Conservation (phyloP, 2,797 vertebrate genomes). For the Mormyrus proboscirostris region DNA sequence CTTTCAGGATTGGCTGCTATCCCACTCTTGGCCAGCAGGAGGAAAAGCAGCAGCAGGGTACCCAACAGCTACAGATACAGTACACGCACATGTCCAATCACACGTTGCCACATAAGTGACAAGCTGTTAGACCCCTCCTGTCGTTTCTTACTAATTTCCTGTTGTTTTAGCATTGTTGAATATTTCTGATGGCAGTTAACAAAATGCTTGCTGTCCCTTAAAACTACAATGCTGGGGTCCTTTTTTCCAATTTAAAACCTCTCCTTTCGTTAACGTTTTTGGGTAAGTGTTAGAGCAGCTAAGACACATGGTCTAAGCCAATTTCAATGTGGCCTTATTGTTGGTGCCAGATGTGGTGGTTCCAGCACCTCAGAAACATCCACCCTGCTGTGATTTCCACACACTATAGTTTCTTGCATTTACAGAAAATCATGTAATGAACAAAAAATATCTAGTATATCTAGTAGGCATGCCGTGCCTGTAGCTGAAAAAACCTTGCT, state of each 20-base stretch:
- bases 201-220: neutral
- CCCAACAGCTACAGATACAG: neutral
- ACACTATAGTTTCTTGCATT: neutral
- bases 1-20: neutral
- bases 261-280: neutral
- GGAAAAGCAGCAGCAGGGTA: neutral
- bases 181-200: neutral
- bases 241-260: neutral
- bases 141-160: neutral
- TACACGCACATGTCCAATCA: neutral
- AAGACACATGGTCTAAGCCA: neutral
- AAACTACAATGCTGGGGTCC: neutral
- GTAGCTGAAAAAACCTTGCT: neutral
- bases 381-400: neutral
- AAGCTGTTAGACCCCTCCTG: neutral
- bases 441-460: neutral
- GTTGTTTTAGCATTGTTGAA: neutral
- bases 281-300: neutral
- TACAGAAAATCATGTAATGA: neutral
- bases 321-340: neutral
- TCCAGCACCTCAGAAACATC: neutral
- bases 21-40: neutral
- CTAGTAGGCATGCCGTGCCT: neutral
- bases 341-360: neutral
- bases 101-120: neutral